Evolutionary conservation across 2,797 vertebrate species (phyloP), one percentile per base, ranked within the genome.

Genomic region (Hapalemur alaotrensis): DNA sequence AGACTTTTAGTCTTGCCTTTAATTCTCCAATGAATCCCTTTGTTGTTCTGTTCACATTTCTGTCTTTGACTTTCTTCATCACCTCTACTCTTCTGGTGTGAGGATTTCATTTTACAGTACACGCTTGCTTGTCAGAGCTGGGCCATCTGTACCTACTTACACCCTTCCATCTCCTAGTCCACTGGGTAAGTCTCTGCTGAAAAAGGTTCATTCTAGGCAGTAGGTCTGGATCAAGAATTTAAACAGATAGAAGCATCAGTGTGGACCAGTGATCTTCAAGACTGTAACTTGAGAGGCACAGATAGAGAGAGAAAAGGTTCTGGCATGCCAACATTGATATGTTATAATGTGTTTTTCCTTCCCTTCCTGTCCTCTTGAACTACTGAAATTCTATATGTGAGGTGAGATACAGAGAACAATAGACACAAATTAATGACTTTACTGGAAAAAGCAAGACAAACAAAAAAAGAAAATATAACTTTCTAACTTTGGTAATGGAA

Each of bases 171-270:
- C 57, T 61, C 46, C 28, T 38, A 10, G 23, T 61, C n/a, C 54
- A n/a, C 65, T 17, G 25, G 75, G 13, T 72, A 59, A 48, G 38
- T 54, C 30, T 67, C 7, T 50, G n/a, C 73, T 73, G 32, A 32
- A 52, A 89, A 81, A 69, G 11, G 4, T 59, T 61, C 86, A 38
- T 59, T 32, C 12, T 50, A 82, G 59, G 43, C 11, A 52, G 61
- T 46, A 46, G 35, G 22, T 90, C 70, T 95, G 59, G 41, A 89
- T 86, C 41, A 94, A 91, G 73, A 85, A 85, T 61, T 85, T 85
- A 93, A 84, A 92, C 25, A 57, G 17, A 80, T 1, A 88, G 72
- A 91, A 76, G n/a, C 9, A 76, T 63, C 70, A 32, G 57, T 61
- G 54, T 72, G 14, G 52, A 32, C 5, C 54, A 79, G 43, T 78